These are phyloP conservation scores for Mastigias papua DNA, from an alignment of 30 jellyfish, hydroid and myxozoan genomes.

Conservation along the genomic window DNA sequence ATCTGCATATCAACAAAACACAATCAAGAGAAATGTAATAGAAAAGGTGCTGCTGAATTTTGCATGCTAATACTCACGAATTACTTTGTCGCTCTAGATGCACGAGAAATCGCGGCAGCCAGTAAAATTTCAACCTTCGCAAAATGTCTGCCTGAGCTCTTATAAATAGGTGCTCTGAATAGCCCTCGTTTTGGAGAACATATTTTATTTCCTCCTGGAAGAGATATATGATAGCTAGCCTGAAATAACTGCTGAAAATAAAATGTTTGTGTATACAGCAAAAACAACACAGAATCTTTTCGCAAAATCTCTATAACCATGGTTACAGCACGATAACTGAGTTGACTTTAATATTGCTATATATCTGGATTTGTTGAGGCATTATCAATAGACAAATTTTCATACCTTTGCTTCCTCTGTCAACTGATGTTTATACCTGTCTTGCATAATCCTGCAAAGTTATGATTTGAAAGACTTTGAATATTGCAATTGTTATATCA, in stretches of 20 bases:
- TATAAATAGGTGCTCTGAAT: constrained; percentile 48
- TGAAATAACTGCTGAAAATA: neutral
- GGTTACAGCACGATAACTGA: no score
- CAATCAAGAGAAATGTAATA: no score
- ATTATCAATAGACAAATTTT: neutral
- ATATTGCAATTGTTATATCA: no score
- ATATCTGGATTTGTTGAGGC: no score
- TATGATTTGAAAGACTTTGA: neutral
- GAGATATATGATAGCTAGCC: neutral
- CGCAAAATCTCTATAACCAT: no score
- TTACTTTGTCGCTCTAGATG: constrained; percentile 40
- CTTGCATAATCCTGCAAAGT: constrained; percentile 72
- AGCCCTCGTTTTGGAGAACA: constrained; percentile 61
- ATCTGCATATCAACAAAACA: neutral
- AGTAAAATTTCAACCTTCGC: constrained; percentile 59
- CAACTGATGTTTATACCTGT: constrained; percentile 61
- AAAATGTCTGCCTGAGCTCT: constrained; percentile 75
- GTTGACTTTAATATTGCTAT: no score
- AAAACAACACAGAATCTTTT: no score
- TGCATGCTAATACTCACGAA: constrained; percentile 24
- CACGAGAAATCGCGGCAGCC: constrained; percentile 84
- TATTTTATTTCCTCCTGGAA: constrained; percentile 55
- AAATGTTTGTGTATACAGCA: neutral
- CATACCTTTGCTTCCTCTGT: constrained; percentile 74
- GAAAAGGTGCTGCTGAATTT: no score